These are phyloP conservation scores for Tethya wilhelma DNA, from an alignment of 37 sponge, comb jelly and placozoan genomes.

Conservation along the genomic window DNA sequence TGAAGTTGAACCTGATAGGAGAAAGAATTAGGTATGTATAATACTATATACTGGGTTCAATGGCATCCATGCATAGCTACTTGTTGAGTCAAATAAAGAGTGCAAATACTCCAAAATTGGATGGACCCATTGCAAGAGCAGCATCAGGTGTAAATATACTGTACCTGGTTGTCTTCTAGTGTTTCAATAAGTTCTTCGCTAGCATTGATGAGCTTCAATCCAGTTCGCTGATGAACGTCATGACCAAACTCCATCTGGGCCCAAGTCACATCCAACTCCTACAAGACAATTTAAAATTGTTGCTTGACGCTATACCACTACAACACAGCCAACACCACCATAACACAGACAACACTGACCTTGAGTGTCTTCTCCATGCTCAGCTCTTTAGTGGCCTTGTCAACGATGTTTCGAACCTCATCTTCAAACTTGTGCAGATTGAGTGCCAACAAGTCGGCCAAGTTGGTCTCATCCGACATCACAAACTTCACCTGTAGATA, in stretches of 20 bases:
- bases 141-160: neutral
- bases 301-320: neutral
- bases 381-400: conserved; percentile 98
- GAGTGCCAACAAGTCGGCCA: conserved; percentile 93
- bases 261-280: conserved; percentile 96
- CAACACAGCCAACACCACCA: neutral
- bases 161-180: conserved; percentile 96
- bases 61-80: no score
- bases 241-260: conserved; percentile 96
- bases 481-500: conserved; percentile 89
- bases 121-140: no score
- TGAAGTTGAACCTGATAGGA: conserved; percentile 91
- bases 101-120: no score
- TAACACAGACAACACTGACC: neutral
- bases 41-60: no score
- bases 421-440: conserved; percentile 99
- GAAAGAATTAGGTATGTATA: neutral
- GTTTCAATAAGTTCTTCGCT: conserved; percentile 98
- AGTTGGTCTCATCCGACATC: conserved; percentile 94
- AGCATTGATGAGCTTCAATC: conserved; percentile 70
- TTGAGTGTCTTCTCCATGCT: conserved; percentile 99
- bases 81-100: no score
- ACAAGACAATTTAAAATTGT: neutral
- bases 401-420: conserved; percentile 97
- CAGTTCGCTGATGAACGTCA: conserved; percentile 87